Evolutionary conservation across 2,888 invertebrate genomes (phyloP), one percentile per base, ranked within the genome.

Genomic region (Eretmocerus hayati): DNA sequence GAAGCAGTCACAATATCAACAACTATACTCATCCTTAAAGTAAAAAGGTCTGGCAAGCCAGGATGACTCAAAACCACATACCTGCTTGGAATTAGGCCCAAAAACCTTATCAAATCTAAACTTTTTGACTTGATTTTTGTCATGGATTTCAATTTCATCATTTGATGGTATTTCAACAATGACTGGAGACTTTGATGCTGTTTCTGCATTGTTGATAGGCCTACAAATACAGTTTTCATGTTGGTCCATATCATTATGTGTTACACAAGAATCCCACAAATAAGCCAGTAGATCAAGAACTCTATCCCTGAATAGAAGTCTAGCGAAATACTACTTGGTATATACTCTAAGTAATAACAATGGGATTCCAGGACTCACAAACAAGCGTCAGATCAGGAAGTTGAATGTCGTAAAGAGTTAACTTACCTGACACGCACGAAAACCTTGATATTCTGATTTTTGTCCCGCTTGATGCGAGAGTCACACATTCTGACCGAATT

Each of bases 61-160:
- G n/a, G 33, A 40, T 26, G 22, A 49, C n/a, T n/a, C n/a, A n/a
- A n/a, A n/a, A n/a, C n/a, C n/a, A n/a, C n/a, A 52, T 69, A 83
- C 81, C 77, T 95, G 97, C 59, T 82, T 84, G 1, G 90, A 84
- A 32, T 81, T 75, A 1, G 85, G 83, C 1, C 83, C 86, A 66
- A 96, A 97, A 0, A 91, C 88, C 57, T 81, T 75, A 69, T 94
- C 92, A 68, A 91, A 94, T 1, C 83, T 81, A 64, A 89, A 91
- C 57, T 81, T 86, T 72, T 87, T 90, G 5, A 80, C 78, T 56
- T 81, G 79, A 46, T 72, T 62, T 32, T 79, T 74, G 11, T 69
- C 67, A 46, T 65, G 59, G 0, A 90, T 81, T 2, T 83, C 74
- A 16, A 90, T 78, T 62, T 90, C 88, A 26, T 77, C 77, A 37